A percentile compares a stretch with the other conserved stretches of the same genome.
Evolutionary conservation across 2,797 vertebrate species (phyloP).

Genomic region (Gouania willdenowi): DNA sequence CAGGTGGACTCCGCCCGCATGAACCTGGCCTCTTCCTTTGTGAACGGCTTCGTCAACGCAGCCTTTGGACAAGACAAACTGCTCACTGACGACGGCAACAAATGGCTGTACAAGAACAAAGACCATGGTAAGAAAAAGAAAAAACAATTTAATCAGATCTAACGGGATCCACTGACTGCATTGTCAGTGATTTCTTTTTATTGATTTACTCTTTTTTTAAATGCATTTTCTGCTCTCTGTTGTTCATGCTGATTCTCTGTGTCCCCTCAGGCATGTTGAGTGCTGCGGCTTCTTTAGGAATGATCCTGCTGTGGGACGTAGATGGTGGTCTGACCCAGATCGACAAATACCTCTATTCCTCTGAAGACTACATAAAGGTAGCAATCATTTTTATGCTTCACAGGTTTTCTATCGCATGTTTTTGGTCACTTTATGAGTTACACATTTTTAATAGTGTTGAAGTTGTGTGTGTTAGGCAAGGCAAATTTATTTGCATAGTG

Average conservation of each 20-base stretch:
- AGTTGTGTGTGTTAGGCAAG: too few relatives aligned
- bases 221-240: neutral
- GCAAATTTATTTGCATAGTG: too few relatives aligned
- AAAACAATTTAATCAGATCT: too few relatives aligned
- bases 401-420: neutral
- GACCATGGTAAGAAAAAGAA: constrained; percentile 85
- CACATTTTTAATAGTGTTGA: too few relatives aligned
- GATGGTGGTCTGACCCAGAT: constrained; percentile 97
- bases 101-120: constrained; percentile 99
- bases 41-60: constrained; percentile 96
- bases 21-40: constrained; percentile 98
- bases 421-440: too few relatives aligned
- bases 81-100: constrained; percentile 96
- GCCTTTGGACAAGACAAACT: constrained; percentile 98
- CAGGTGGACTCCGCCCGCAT: constrained; percentile 98
- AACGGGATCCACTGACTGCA: too few relatives aligned
- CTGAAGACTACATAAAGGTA: constrained; percentile 98
- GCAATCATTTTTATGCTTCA: neutral
- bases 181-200: too few relatives aligned
- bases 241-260: neutral
- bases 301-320: constrained; percentile 96
- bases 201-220: neutral
- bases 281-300: constrained; percentile 93
- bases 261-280: constrained; percentile 88
- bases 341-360: constrained; percentile 97